A percentile compares a stretch with the other conserved stretches of the same genome.
Evolutionary conservation across 2,113 vertebrate species (phyloP).

Genomic region (Isichthys henryi): DNA sequence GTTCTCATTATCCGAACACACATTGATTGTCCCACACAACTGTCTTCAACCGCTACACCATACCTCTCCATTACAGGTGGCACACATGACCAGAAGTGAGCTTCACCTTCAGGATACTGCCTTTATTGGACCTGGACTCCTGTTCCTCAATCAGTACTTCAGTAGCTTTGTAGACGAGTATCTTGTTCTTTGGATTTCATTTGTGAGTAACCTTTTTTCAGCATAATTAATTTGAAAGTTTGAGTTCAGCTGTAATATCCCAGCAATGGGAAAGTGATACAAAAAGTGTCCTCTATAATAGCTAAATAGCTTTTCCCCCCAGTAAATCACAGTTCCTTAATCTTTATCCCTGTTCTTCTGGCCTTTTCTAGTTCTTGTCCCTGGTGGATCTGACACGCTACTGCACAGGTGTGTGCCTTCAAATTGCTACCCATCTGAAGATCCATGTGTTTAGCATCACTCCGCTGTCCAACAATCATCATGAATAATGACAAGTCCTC

Average conservation of each 20-base stretch:
- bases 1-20: not conserved
- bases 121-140: conserved; percentile 86
- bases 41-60: not conserved
- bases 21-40: not conserved
- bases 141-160: conserved; percentile 96
- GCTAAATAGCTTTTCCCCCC: not conserved
- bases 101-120: conserved; percentile 83
- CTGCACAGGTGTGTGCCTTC: conserved; percentile 81
- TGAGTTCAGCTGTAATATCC: not conserved
- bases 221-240: not conserved
- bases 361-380: conserved; percentile 73
- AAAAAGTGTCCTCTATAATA: not conserved
- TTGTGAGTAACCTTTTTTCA: conserved; percentile 61
- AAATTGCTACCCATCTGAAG: conserved; percentile 87
- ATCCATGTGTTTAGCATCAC: conserved; percentile 88
- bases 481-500: conserved; percentile 65
- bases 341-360: conserved; percentile 23
- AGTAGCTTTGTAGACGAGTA: conserved; percentile 88
- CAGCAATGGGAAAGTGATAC: not conserved
- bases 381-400: conserved; percentile 82
- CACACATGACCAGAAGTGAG: conserved; percentile 96
- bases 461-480: conserved; percentile 68
- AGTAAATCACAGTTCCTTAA: not conserved
- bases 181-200: conserved; percentile 82
- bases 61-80: conserved; percentile 59